Conservation (phyloP, 2,113 vertebrate species). For the Hylia prasina region DNA sequence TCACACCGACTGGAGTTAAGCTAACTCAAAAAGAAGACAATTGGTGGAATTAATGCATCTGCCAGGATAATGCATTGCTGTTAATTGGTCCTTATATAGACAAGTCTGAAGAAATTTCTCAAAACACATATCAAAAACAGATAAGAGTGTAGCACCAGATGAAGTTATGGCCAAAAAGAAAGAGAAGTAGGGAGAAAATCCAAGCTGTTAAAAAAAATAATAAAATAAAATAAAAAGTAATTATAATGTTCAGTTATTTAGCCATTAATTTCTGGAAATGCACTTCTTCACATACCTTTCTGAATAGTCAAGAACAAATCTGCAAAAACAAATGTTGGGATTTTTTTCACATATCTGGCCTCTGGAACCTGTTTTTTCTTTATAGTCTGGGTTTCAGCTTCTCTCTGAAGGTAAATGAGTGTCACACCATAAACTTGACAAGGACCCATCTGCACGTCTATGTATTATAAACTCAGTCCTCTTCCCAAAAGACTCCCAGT, state of each 20-base stretch:
- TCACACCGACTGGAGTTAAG: not conserved
- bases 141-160: not conserved
- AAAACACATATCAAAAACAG: not conserved
- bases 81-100: not conserved
- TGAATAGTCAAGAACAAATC: not conserved
- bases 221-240: not conserved
- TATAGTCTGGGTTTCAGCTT: conserved; percentile 8
- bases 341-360: not conserved
- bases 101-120: not conserved
- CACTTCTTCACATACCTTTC: not conserved
- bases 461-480: not conserved
- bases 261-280: not conserved
- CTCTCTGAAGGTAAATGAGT: not conserved
- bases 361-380: not conserved
- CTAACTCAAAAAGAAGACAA: not conserved
- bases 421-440: not conserved
- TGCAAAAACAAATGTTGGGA: rapidly evolving
- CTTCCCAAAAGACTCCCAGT: not conserved
- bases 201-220: not conserved
- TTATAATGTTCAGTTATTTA: not conserved
- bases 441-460: not conserved
- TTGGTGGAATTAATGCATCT: not conserved
- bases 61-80: not conserved
- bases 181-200: not conserved
- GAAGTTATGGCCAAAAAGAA: not conserved